A percentile compares a stretch with the other conserved stretches of the same genome.
phyloP scores from a whole-genome alignment of 2,888 invertebrate genomes.

The Eretmocerus hayati region DNA sequence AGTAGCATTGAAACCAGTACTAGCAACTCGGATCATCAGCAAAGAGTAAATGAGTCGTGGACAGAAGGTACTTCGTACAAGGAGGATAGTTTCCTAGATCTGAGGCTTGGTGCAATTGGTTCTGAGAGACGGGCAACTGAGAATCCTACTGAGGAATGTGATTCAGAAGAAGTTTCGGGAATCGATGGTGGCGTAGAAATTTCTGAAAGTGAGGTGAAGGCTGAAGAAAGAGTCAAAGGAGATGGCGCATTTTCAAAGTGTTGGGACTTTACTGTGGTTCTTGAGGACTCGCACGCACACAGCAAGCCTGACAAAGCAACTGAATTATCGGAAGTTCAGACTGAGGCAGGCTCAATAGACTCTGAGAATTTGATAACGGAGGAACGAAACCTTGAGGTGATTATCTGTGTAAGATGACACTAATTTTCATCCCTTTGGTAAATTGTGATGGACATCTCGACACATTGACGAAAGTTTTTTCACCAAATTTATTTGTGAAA shows the following conservation, averaged over 20 bases:
- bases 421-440: too few species aligned
- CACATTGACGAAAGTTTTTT: too few species aligned
- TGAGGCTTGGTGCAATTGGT: slow-evolving; percentile 27
- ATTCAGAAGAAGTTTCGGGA: too few species aligned
- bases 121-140: slow-evolving; percentile 22
- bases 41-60: slow-evolving; percentile 6
- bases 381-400: background rate
- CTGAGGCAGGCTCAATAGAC: too few species aligned
- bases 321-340: too few species aligned
- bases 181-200: too few species aligned
- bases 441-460: too few species aligned
- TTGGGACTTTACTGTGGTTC: slow-evolving; percentile 29
- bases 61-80: slow-evolving; percentile 7
- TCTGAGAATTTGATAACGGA: background rate
- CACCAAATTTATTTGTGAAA: too few species aligned
- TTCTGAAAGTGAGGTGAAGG: too few species aligned
- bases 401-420: too few species aligned
- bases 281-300: slow-evolving; percentile 26
- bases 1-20: background rate
- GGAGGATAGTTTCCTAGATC: slow-evolving; percentile 7
- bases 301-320: slow-evolving; percentile 22
- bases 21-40: too few species aligned
- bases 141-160: too few species aligned
- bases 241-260: slow-evolving; percentile 26
- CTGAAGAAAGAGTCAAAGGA: slow-evolving; percentile 4